These are phyloP conservation scores for Sebastes schlegelii DNA, from an alignment of 2,113 vertebrate genomes.

Conservation along the genomic window DNA sequence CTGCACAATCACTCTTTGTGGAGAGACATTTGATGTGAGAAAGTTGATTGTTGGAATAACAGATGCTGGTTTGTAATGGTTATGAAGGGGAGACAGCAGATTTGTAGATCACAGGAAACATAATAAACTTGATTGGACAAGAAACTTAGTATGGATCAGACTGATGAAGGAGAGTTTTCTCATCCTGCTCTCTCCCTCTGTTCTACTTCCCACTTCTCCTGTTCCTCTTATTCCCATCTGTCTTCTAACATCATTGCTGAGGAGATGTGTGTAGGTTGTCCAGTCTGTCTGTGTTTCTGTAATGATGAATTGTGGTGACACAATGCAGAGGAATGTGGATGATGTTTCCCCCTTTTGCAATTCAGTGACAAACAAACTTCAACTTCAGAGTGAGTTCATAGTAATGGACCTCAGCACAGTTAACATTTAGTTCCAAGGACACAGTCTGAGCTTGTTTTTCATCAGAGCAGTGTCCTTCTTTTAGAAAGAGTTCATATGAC, in stretches of 20 bases:
- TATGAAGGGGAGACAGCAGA: neutral
- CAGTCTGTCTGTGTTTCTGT: neutral
- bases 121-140: neutral
- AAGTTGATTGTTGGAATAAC: no score
- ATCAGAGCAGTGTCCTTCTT: neutral
- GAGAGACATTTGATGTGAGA: neutral
- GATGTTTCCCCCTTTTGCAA: neutral
- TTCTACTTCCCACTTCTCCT: neutral
- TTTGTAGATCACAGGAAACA: neutral
- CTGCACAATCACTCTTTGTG: neutral
- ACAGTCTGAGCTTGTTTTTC: neutral
- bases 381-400: neutral
- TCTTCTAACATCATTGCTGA: slow-evolving; percentile 3
- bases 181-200: neutral
- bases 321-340: neutral
- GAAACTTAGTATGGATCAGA: neutral
- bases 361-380: no score
- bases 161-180: neutral
- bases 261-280: slow-evolving; percentile 10
- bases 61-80: no score
- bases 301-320: neutral
- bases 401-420: neutral
- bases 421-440: neutral
- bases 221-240: slow-evolving; percentile 2
- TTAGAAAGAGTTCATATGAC: neutral